Conservation (phyloP, 1,140 invertebrate species). For the Hydropsyche tenuis region DNA sequence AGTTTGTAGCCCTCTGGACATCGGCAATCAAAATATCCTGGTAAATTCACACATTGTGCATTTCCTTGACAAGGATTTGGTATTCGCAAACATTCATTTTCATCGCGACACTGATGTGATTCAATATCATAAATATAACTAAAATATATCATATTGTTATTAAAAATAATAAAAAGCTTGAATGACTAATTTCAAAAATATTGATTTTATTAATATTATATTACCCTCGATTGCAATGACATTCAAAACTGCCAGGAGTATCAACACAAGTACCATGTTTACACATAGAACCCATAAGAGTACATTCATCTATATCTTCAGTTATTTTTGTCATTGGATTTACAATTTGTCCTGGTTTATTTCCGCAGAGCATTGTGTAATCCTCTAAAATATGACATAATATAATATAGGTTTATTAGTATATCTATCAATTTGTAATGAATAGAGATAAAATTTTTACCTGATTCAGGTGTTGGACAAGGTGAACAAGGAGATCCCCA, state of each 20-base stretch:
- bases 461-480: slow-evolving; percentile 73
- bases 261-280: slow-evolving; percentile 85
- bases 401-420: not conserved
- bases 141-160: slow-evolving; percentile 39
- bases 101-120: slow-evolving; percentile 79
- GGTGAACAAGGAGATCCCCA: slow-evolving; percentile 83
- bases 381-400: slow-evolving; percentile 57
- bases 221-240: slow-evolving; percentile 74
- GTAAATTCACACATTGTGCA: slow-evolving; percentile 77
- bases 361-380: slow-evolving; percentile 68
- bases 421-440: not conserved
- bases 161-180: not conserved
- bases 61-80: slow-evolving; percentile 78
- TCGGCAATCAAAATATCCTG: slow-evolving; percentile 73
- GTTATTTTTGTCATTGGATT: slow-evolving; percentile 80
- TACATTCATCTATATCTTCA: slow-evolving; percentile 82
- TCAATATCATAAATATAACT: slow-evolving; percentile 79
- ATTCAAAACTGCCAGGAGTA: slow-evolving; percentile 84
- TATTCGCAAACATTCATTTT: slow-evolving; percentile 68
- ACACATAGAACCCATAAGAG: slow-evolving; percentile 83
- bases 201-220: slow-evolving; percentile 8
- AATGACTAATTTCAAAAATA: too few species aligned
- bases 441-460: slow-evolving; percentile 56
- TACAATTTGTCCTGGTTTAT: slow-evolving; percentile 72
- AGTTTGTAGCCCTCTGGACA: slow-evolving; percentile 83